These are phyloP conservation scores for Cylindroiulus punctatus DNA, from an alignment of 2,888 invertebrate genomes.

Conservation along the genomic window DNA sequence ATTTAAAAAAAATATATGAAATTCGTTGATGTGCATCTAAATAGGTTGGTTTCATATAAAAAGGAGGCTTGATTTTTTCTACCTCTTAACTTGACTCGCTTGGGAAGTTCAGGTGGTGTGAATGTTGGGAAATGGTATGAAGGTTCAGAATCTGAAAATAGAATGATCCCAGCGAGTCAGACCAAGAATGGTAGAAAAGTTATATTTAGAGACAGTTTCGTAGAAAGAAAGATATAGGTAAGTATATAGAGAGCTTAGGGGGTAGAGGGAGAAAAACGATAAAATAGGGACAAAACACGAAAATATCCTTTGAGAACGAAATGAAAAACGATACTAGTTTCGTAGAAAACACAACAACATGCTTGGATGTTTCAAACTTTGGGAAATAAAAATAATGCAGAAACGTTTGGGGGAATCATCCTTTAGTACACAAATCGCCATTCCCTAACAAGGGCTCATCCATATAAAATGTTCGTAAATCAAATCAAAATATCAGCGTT, in stretches of 20 bases:
- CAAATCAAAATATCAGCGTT: not conserved
- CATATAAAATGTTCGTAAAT: not conserved
- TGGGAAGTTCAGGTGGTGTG: slow-evolving; percentile 98
- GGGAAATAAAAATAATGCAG: slow-evolving; percentile 11
- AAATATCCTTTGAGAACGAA: no score
- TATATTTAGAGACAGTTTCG: slow-evolving; percentile 40
- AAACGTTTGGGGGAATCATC: not conserved
- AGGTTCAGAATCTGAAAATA: slow-evolving; percentile 61
- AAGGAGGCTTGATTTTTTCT: slow-evolving; percentile 51
- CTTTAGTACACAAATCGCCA: not conserved
- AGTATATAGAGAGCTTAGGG: no score
- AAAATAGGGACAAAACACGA: no score
- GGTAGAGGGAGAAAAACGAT: no score
- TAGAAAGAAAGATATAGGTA: not conserved
- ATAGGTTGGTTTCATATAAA: slow-evolving; percentile 46
- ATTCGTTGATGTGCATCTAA: slow-evolving; percentile 38
- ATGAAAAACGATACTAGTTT: not conserved
- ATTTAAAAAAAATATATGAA: not conserved
- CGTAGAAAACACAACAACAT: slow-evolving; percentile 25
- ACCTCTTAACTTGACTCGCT: slow-evolving; percentile 72
- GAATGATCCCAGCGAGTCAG: slow-evolving; percentile 58
- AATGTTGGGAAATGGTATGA: slow-evolving; percentile 77
- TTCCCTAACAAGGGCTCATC: not conserved
- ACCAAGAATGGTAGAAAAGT: slow-evolving; percentile 43
- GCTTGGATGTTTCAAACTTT: not conserved